Percentiles rank a stretch among this genome's conserved stretches.
phyloP scores from a whole-genome alignment of 2,888 invertebrate genomes.

The Phania funesta region DNA sequence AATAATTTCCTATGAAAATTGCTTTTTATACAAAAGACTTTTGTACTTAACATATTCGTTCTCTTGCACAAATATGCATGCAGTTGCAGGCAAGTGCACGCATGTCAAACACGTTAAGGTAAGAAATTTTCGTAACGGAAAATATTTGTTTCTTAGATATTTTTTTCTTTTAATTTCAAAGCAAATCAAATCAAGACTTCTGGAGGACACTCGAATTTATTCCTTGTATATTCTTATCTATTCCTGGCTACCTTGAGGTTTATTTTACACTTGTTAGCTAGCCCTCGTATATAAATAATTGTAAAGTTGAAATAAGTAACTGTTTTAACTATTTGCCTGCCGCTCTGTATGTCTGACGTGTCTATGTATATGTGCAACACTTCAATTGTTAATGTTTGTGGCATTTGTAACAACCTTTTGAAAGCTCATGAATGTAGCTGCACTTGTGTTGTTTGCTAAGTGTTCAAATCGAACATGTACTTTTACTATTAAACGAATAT shows the following conservation, averaged over 20 bases:
- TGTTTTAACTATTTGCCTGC: neutral
- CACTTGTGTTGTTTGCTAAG: neutral
- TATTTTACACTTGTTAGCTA: neutral
- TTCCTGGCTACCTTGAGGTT: no score
- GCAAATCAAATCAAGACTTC: no score
- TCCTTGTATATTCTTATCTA: no score
- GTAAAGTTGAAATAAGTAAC: neutral
- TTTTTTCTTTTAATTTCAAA: no score
- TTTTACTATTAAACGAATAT: conserved; percentile 10
- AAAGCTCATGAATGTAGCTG: neutral
- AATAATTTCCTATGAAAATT: conserved; percentile 60
- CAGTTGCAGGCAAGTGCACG: neutral
- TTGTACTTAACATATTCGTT: conserved; percentile 5
- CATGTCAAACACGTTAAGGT: no score
- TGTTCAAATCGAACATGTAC: conserved; percentile 19
- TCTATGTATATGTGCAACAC: neutral
- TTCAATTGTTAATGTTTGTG: conserved; percentile 36
- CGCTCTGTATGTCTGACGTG: neutral
- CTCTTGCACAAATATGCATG: neutral
- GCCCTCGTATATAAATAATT: neutral
- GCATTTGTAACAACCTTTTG: conserved; percentile 33
- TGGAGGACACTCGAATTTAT: no score
- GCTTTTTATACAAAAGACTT: conserved; percentile 50
- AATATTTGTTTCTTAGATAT: no score
- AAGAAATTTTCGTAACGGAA: no score